A percentile compares a stretch with the other conserved stretches of the same genome.
These are phyloP conservation scores for Tokudaia muenninki DNA, from an alignment of 2,797 vertebrate genomes.

Conservation along the genomic window DNA sequence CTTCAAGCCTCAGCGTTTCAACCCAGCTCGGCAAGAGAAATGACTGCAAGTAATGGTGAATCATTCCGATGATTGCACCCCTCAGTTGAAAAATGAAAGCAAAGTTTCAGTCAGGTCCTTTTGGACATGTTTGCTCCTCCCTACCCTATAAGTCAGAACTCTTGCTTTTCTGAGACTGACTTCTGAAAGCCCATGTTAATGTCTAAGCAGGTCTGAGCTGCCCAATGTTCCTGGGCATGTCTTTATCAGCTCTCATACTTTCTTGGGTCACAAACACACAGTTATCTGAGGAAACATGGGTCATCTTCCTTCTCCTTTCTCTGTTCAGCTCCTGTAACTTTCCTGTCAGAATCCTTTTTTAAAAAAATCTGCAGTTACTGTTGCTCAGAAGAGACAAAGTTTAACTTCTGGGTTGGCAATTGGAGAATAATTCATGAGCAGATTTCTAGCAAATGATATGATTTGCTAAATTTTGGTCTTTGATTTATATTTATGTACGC, in stretches of 20 bases:
- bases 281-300: conserved; percentile 69
- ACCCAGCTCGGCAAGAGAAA: conserved; percentile 45
- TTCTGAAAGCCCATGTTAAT: conserved; percentile 64
- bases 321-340: conserved; percentile 75
- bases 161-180: conserved; percentile 40
- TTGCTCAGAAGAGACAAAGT: conserved; percentile 88
- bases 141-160: not conserved
- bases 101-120: conserved; percentile 76
- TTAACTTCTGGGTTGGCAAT: conserved; percentile 89
- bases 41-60: conserved; percentile 81
- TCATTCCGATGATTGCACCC: conserved; percentile 79
- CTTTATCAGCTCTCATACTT: conserved; percentile 60
- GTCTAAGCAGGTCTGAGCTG: conserved; percentile 48
- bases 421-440: conserved; percentile 88
- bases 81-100: conserved; percentile 83
- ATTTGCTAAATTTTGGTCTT: conserved; percentile 89
- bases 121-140: conserved; percentile 54
- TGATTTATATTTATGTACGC: conserved; percentile 89
- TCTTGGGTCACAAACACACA: conserved; percentile 58
- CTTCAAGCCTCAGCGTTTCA: conserved; percentile 45
- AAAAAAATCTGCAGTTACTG: conserved; percentile 83
- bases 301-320: conserved; percentile 75
- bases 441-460: conserved; percentile 89
- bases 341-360: conserved; percentile 78
- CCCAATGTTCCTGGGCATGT: conserved; percentile 50